Conservation (phyloP, 1,140 invertebrate genomes). For the Sweltsa coloradensis region DNA sequence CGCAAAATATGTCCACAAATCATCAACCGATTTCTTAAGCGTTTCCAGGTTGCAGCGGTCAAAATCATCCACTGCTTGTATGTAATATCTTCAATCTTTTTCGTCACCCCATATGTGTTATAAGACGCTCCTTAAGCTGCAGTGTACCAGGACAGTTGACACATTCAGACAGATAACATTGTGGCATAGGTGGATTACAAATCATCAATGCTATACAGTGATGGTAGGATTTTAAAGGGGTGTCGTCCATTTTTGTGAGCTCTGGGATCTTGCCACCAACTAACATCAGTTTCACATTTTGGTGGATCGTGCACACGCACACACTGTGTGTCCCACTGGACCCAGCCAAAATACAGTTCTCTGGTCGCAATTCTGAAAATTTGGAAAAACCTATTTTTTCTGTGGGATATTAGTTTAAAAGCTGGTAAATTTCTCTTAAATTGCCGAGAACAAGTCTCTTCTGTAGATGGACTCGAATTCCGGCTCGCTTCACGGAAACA, state of each 20-base stretch:
- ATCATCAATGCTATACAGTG: conserved; percentile 13
- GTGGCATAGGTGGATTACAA: neutral
- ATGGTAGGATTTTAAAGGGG: conserved; percentile 11
- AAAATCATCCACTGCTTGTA: neutral
- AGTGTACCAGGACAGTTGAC: neutral
- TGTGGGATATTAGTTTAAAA: conserved; percentile 7
- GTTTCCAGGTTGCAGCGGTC: neutral
- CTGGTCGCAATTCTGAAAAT: too few relatives aligned
- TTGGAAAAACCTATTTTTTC: too few relatives aligned
- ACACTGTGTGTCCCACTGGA: conserved; percentile 19
- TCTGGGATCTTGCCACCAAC: conserved; percentile 6
- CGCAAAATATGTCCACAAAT: neutral
- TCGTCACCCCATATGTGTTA: neutral
- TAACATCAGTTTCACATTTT: conserved; percentile 21
- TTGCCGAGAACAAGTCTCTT: conserved; percentile 7
- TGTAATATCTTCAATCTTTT: neutral
- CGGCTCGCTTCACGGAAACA: conserved; percentile 1
- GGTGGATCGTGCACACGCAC: too few relatives aligned
- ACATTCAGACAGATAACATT: conserved; percentile 1
- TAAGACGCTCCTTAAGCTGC: neutral
- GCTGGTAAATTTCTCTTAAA: neutral
- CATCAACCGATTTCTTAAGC: conserved; percentile 1
- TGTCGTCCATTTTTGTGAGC: neutral
- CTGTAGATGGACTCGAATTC: neutral
- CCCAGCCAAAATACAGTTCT: conserved; percentile 19